Base-by-base conservation (phyloP, 2,113 vertebrate genomes). In the Herpailurus yagouaroundi region DNA sequence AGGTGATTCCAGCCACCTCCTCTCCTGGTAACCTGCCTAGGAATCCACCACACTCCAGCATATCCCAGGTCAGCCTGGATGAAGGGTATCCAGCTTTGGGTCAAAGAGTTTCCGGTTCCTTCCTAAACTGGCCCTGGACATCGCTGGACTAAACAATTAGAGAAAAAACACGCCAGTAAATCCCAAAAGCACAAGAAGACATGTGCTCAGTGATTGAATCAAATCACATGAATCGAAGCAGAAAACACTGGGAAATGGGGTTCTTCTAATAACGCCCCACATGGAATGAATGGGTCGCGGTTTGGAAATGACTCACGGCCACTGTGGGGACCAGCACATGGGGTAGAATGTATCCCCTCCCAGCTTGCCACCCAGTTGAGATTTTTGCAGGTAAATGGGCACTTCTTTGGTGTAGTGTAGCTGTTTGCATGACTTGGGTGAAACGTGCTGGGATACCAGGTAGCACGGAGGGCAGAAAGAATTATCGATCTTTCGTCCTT, bases 31-130 rank as follows among this genome's bases (percentile, higher is more conserved):
- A 4, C 45, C 52, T 5, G 4, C 16, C 9, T n/a, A 7, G 2
- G 23, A 16, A 0, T 1, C 73, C 9, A 14, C 7, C 13, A 36
- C 29, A 13, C 7, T 25, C 18, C 13, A 0, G 1, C 2, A 2
- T 1, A 1, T 38, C 11, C 7, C 27, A 23, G 16, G 27, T 52
- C 19, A 71, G 15, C 18, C 89, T 41, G 31, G 13, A 0, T 6
- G 27, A 50, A 63, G 25, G n/a, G 12, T 45, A 38, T 5, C 77
- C 29, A 77, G 25, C 3, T 25, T 14, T 4, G 12, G 19, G 15
- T 9, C 57, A 66, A 94, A 87, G 14, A 69, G 38, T 13, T 66
- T 81, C 52, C 9, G 5, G 80, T 83, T 90, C 36, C 57, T 83
- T 48, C 16, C 23, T 50, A n/a, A 74, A 5, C 64, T 89, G 68